A percentile compares a stretch with the other conserved stretches of the same genome.
Conservation (phyloP, 23 tunicate species). For the Trididemnum nubilum region DNA sequence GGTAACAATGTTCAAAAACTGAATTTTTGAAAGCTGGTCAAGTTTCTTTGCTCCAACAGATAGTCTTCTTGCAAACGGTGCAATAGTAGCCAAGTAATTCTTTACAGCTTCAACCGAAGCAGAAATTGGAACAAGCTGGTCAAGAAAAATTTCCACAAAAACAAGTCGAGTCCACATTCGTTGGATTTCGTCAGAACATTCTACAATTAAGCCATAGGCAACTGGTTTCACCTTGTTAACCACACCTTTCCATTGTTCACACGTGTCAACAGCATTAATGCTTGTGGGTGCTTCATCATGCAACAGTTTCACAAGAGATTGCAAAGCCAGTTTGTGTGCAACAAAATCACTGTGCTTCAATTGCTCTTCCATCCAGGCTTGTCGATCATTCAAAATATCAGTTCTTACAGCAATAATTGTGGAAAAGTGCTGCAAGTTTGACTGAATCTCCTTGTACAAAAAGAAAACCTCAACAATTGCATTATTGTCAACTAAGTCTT, state of each 20-base stretch:
- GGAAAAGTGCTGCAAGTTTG: slow-evolving; percentile 23
- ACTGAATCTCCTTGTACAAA: slow-evolving; percentile 10
- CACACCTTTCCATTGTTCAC: slow-evolving; percentile 48
- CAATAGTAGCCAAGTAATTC: slow-evolving; percentile 34
- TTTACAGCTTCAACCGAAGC: not conserved
- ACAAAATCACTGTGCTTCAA: not conserved
- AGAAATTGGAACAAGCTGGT: slow-evolving; percentile 53
- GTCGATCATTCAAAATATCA: slow-evolving; percentile 14
- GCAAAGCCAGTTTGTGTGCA: slow-evolving; percentile 8
- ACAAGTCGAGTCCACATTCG: slow-evolving; percentile 47
- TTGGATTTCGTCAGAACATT: slow-evolving; percentile 4
- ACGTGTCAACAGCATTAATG: slow-evolving; percentile 33
- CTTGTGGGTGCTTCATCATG: slow-evolving; percentile 26
- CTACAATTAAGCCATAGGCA: slow-evolving; percentile 8
- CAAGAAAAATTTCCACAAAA: slow-evolving; percentile 59
- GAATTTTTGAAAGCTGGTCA: slow-evolving; percentile 8
- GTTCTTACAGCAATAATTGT: slow-evolving; percentile 32
- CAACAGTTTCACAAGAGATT: not conserved
- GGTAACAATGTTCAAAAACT: slow-evolving; percentile 40
- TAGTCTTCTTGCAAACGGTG: slow-evolving; percentile 39
- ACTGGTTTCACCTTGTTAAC: slow-evolving; percentile 41
- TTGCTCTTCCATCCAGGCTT: slow-evolving; percentile 40
- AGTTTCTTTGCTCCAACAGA: slow-evolving; percentile 23
- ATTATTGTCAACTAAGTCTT: slow-evolving; percentile 18
- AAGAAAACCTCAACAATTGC: slow-evolving; percentile 49